These are phyloP conservation scores for Apotomis capreana DNA, from an alignment of 2,888 invertebrate species.

Conservation along the genomic window DNA sequence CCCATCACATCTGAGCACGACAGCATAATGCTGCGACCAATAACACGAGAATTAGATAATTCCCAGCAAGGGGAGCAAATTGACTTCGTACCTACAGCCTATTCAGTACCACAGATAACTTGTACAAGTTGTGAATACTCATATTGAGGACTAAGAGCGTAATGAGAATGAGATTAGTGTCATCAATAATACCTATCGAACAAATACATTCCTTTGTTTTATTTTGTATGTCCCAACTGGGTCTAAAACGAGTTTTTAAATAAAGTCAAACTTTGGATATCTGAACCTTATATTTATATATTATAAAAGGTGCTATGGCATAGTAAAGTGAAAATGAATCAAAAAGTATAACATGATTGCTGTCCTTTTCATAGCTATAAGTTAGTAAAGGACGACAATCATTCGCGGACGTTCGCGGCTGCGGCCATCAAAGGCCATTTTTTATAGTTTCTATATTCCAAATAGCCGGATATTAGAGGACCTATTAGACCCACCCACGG, in stretches of 20 bases:
- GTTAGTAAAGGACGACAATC: neutral
- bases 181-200: too few species aligned
- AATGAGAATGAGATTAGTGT: too few species aligned
- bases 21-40: conserved; percentile 31
- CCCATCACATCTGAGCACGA: conserved; percentile 23
- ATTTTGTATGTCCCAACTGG: too few species aligned
- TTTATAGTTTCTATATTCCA: conserved; percentile 11
- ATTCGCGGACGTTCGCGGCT: neutral
- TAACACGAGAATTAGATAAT: conserved; percentile 35
- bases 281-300: too few species aligned
- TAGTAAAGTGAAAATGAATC: too few species aligned
- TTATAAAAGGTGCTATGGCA: too few species aligned
- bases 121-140: conserved; percentile 1
- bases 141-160: neutral
- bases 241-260: too few species aligned
- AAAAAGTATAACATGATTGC: neutral
- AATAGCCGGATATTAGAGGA: conserved; percentile 33
- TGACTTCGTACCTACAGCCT: neutral
- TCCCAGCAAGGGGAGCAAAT: conserved; percentile 23
- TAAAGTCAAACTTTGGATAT: too few species aligned
- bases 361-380: neutral
- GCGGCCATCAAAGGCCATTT: conserved; percentile 12
- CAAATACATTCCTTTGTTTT: too few species aligned
- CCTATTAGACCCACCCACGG: conserved; percentile 39
- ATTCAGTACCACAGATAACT: neutral